Evolutionary conservation across 2,888 invertebrate species (phyloP).

Genomic region (Ganaspis brasiliensis): DNA sequence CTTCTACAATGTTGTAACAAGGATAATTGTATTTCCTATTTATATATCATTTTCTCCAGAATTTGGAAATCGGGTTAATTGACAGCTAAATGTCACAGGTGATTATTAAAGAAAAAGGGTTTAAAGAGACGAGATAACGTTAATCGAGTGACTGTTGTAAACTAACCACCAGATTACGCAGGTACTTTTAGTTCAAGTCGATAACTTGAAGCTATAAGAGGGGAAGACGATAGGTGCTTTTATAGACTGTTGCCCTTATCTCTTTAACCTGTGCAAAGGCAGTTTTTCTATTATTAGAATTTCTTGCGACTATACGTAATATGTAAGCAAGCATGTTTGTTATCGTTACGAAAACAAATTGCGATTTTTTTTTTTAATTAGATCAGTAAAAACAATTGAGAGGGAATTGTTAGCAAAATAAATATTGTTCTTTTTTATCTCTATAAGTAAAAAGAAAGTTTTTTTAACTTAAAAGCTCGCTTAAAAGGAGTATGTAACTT

Average conservation of each 20-base stretch:
- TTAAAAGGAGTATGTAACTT: too few species aligned
- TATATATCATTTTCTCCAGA: background rate
- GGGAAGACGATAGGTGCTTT: slow-evolving; percentile 24
- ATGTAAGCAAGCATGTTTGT: too few species aligned
- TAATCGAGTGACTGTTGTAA: slow-evolving; percentile 39
- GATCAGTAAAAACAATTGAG: too few species aligned
- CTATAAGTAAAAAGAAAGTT: too few species aligned
- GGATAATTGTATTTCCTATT: background rate
- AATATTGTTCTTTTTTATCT: too few species aligned
- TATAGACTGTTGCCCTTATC: slow-evolving; percentile 20
- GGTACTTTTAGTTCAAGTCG: slow-evolving; percentile 31
- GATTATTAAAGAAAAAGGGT: background rate
- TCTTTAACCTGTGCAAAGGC: background rate
- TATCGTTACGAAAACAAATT: too few species aligned
- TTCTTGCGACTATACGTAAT: background rate
- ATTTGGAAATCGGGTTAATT: background rate
- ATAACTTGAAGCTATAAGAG: slow-evolving; percentile 17
- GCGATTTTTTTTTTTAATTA: too few species aligned
- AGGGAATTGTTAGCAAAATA: too few species aligned
- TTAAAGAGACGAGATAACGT: slow-evolving; percentile 12
- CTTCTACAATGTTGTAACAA: background rate
- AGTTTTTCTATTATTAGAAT: slow-evolving; percentile 9
- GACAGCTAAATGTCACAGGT: background rate
- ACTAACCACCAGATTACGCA: slow-evolving; percentile 29
- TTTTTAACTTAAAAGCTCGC: too few species aligned